Evolutionary conservation across 1,140 invertebrate genomes (phyloP).

Genomic region (Phthorimaea operculella): DNA sequence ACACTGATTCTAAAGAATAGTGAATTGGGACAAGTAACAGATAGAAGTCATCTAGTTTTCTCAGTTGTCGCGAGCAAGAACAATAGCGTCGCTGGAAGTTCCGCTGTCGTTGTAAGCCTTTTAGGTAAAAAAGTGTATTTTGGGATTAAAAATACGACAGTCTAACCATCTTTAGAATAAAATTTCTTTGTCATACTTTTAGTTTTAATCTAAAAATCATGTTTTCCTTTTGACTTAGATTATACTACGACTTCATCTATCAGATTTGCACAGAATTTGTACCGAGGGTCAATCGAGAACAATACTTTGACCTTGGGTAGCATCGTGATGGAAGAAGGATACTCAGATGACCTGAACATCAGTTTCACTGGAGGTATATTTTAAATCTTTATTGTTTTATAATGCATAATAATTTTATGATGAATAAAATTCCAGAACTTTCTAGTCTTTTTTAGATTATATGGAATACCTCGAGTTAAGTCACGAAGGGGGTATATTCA

Average conservation of each 20-base stretch:
- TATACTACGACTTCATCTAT: conserved; percentile 2
- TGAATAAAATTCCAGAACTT: not conserved
- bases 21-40: not conserved
- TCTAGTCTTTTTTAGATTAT: conserved; percentile 11
- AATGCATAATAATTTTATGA: not conserved
- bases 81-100: conserved; percentile 1
- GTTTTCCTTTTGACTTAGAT: not conserved
- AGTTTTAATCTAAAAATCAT: no score
- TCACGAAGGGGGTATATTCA: not conserved
- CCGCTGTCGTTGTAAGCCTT: conserved; percentile 7
- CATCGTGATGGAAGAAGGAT: conserved; percentile 7
- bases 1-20: not conserved
- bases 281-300: conserved; percentile 5
- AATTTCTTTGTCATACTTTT: no score
- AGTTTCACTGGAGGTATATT: conserved; percentile 8
- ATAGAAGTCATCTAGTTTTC: conserved; percentile 9
- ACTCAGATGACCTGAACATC: conserved; percentile 1
- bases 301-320: not conserved
- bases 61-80: conserved; percentile 8
- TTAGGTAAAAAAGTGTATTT: conserved; percentile 1
- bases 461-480: conserved; percentile 5
- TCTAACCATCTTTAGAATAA: no score
- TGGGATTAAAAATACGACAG: no score
- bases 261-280: conserved; percentile 3
- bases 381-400: not conserved